phyloP scores from a whole-genome alignment of 2,888 invertebrate species.

The Drosophila suboccidentalis region DNA sequence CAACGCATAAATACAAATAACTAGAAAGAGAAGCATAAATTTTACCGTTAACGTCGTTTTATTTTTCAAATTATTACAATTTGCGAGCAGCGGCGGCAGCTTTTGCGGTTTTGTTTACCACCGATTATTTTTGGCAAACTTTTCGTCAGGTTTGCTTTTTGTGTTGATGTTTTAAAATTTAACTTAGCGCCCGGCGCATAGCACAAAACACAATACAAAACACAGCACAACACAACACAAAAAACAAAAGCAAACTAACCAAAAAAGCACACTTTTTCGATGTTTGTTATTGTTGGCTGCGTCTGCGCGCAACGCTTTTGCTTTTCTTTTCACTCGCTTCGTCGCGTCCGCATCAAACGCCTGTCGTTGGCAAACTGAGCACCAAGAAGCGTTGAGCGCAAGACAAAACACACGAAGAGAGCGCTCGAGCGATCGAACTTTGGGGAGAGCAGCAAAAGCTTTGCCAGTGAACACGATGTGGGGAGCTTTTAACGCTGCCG shows the following conservation, averaged over 20 bases:
- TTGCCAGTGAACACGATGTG: neutral
- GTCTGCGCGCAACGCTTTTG: slow-evolving; percentile 60
- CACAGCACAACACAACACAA: slow-evolving; percentile 41
- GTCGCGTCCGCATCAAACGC: slow-evolving; percentile 76
- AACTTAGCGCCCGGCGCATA: slow-evolving; percentile 36
- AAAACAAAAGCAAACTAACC: slow-evolving; percentile 57
- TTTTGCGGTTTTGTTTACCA: slow-evolving; percentile 45
- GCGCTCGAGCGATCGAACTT: slow-evolving; percentile 13
- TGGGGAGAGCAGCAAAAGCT: slow-evolving; percentile 54
- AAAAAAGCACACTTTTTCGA: slow-evolving; percentile 52
- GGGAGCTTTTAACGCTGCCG: slow-evolving; percentile 54
- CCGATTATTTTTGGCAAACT: slow-evolving; percentile 47
- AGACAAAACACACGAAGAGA: slow-evolving; percentile 56
- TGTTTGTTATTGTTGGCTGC: slow-evolving; percentile 57
- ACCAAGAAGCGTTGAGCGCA: slow-evolving; percentile 41
- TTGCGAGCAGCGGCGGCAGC: slow-evolving; percentile 19
- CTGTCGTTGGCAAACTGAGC: slow-evolving; percentile 76
- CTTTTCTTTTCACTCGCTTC: slow-evolving; percentile 40
- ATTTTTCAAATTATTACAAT: slow-evolving; percentile 37
- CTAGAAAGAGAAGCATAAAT: slow-evolving; percentile 49
- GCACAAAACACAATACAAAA: slow-evolving; percentile 34
- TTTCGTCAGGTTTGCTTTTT: slow-evolving; percentile 39
- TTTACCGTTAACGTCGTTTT: slow-evolving; percentile 50
- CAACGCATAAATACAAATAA: slow-evolving; percentile 33
- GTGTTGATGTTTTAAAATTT: slow-evolving; percentile 33